Base-by-base conservation (phyloP, 2,113 vertebrate genomes). In the Protomyctophum bolini region DNA sequence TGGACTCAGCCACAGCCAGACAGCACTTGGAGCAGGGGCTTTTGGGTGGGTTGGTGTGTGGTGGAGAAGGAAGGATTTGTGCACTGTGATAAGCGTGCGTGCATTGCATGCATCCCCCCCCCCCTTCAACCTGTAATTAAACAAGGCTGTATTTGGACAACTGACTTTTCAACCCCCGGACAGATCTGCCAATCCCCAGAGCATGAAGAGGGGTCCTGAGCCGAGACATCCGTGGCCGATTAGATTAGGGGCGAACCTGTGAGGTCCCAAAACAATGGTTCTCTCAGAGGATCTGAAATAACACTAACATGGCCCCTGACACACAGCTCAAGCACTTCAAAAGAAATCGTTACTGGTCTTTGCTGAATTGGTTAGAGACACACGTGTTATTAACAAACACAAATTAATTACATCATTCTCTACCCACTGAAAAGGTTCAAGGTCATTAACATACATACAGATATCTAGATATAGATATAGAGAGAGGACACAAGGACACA, bases 111-210 rank as follows among this genome's bases (percentile, higher is more conserved):
- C 59, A 7, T 28, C 56, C 56, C 55, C 5, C n/a, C n/a, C n/a
- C 56, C 77, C 60, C 75, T 84, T 71, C 75, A 66, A 70, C 68
- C 74, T 78, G 83, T 90, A 90, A 89, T 89, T 81, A 88, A 91
- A 91, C 83, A 89, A 88, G 86, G 85, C 83, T 88, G 89, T 85
- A 87, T 89, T 85, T 84, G 73, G 80, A 82, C 65, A 86, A 83
- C 76, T 76, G 79, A 86, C 75, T 86, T 87, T 87, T 90, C 85
- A 73, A 84, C 76, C 76, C 77, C 67, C 65, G 60, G 80, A 80
- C 79, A 79, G 72, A 76, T 77, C 82, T 87, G 73, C 83, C 87
- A 87, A 79, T 81, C 79, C 79, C 51, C 14, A 75, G 56, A 81
- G 82, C 77, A 74, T 76, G 77, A 69, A 82, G 73, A 89, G 81